Evolutionary conservation across 2,797 vertebrate genomes (phyloP).

Genomic region (Gastrophryne carolinensis): DNA sequence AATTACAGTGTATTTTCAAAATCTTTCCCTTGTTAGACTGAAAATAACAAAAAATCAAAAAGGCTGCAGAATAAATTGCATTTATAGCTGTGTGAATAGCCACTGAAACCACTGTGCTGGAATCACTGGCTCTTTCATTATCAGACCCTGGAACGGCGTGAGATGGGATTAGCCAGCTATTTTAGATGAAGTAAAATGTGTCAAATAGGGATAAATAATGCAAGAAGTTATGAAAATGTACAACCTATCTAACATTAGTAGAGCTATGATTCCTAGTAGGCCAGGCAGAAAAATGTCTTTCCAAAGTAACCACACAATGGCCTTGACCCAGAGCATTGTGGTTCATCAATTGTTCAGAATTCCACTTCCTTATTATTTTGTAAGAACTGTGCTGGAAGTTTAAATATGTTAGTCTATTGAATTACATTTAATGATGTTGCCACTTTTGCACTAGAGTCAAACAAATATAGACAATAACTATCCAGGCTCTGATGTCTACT

Average conservation of each 20-base stretch:
- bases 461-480: too few relatives aligned
- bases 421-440: too few relatives aligned
- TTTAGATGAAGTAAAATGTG: constrained; percentile 6
- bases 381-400: background rate
- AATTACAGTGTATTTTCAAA: constrained; percentile 35
- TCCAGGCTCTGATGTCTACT: too few relatives aligned
- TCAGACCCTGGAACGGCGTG: background rate
- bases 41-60: constrained; percentile 8
- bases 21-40: constrained; percentile 14
- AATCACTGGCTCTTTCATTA: constrained; percentile 25
- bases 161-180: constrained; percentile 2
- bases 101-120: constrained; percentile 11
- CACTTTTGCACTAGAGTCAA: too few relatives aligned
- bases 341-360: background rate
- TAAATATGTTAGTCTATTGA: too few relatives aligned
- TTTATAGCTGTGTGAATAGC: constrained; percentile 23
- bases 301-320: background rate
- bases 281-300: background rate
- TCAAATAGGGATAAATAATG: constrained; percentile 21
- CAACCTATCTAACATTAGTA: background rate
- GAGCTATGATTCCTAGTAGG: background rate
- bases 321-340: background rate
- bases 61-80: constrained; percentile 14
- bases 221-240: constrained; percentile 1
- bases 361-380: background rate